Conservation (phyloP, 2,113 vertebrate genomes). For the Apus apus region DNA sequence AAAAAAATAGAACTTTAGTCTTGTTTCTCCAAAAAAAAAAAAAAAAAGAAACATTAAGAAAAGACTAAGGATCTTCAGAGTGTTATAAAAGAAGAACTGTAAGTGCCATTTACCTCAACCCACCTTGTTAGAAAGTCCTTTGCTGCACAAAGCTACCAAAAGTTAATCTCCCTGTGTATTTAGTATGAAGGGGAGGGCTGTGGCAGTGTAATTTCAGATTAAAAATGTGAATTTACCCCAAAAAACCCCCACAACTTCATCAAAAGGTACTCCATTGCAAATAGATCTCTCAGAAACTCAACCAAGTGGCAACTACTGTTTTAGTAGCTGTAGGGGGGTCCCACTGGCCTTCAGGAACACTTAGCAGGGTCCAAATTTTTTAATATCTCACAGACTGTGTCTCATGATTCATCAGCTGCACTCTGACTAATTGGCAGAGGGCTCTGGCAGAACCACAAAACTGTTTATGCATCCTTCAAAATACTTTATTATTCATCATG, state of each 20-base stretch:
- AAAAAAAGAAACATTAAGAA: not conserved
- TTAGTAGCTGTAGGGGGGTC: slow-evolving; percentile 46
- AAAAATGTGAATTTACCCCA: not conserved
- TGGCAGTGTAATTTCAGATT: not conserved
- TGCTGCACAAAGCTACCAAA: not conserved
- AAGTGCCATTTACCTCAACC: not conserved
- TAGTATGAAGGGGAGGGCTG: not conserved
- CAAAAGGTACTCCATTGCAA: not conserved
- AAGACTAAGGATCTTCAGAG: not conserved
- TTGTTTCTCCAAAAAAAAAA: not conserved
- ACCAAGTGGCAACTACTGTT: not conserved
- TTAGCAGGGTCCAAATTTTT: slow-evolving; percentile 42
- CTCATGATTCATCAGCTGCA: slow-evolving; percentile 65
- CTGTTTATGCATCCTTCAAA: slow-evolving; percentile 46
- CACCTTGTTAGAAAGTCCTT: not conserved
- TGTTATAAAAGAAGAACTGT: not conserved
- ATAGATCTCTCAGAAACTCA: not conserved
- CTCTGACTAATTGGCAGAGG: slow-evolving; percentile 66
- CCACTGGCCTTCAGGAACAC: slow-evolving; percentile 11
- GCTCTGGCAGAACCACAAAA: slow-evolving; percentile 59
- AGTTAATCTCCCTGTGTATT: not conserved
- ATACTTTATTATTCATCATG: slow-evolving; percentile 34
- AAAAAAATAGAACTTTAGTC: not conserved
- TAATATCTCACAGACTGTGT: slow-evolving; percentile 57
- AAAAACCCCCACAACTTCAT: not conserved